These are phyloP conservation scores for Neoseiulus cucumeris DNA, from an alignment of 1,140 invertebrate genomes.

Conservation along the genomic window DNA sequence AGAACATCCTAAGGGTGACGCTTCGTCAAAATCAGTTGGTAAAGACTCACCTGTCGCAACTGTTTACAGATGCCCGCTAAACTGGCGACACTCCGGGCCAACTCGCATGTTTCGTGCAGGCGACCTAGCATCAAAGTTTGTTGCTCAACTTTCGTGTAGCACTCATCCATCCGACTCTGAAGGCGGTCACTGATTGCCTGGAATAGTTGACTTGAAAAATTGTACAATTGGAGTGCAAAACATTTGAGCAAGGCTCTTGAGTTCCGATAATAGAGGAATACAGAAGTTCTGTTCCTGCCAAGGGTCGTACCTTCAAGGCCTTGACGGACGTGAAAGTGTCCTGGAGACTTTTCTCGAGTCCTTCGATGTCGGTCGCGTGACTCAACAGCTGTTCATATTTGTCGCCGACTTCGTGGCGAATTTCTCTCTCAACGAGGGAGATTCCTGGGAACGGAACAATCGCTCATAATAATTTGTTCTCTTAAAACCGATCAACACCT, in stretches of 20 bases:
- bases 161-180: neutral
- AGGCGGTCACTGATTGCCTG: neutral
- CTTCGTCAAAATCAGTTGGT: too few relatives aligned
- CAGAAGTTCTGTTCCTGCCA: too few relatives aligned
- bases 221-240: too few relatives aligned
- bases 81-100: neutral
- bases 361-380: neutral
- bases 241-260: too few relatives aligned
- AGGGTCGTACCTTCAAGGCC: neutral
- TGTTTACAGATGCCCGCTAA: neutral
- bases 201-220: neutral
- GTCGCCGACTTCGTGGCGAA: slow-evolving; percentile 3
- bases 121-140: slow-evolving; percentile 1
- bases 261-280: too few relatives aligned
- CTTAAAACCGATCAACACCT: too few relatives aligned
- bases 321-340: slow-evolving; percentile 1
- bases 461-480: too few relatives aligned
- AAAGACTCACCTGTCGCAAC: neutral
- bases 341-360: slow-evolving; percentile 1
- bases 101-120: neutral
- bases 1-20: too few relatives aligned
- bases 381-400: neutral
- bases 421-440: neutral
- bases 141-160: slow-evolving; percentile 5
- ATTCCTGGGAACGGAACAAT: neutral